Evolutionary conservation across 1,140 invertebrate species (phyloP), one percentile per base, ranked within the genome.

Genomic region (Bemisia tabaci): DNA sequence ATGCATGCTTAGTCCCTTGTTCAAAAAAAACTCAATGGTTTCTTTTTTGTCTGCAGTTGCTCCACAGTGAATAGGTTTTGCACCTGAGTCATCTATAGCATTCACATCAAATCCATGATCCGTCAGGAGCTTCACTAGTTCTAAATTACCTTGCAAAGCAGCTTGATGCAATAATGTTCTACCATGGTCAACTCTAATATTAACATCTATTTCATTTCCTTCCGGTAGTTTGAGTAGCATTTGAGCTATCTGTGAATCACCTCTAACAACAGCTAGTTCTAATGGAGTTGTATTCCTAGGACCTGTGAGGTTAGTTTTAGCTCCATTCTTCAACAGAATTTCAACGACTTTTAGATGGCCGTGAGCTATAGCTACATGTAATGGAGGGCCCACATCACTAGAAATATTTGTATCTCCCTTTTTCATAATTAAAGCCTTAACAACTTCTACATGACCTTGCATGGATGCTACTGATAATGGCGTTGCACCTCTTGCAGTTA

Each of bases 381-480:
- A 70, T 2, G 81, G 64, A 27, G 64, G 62, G 21, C 23, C 17
- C 5, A 24, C 61, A 26, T 65, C n/a, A 26, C 59, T 59, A 59
- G 22, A 11, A 5, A 24, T 22, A 33, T 68, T 62, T 24, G 59
- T 12, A 59, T 68, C 39, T 17, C 59, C 33, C 26, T 27, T 60
- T 48, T 17, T 48, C 17, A 2, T 27, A 22, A 62, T 5, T 12
- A 68, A 26, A 1, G 58, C 17, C 17, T 65, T 22, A n/a, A 62
- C n/a, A 25, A 25, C n/a, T 24, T 59, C 64, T 2, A 23, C n/a
- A 2, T 22, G 9, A 59, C 64, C 48, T 39, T 87, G 90, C 77
- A 95, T 90, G 0, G 92, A 88, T 58, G 93, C 91, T 77, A 95
- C 94, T 79, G 96, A 92, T 58, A 96, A 77, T 9, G 93, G 92